phyloP scores from a whole-genome alignment of 2,113 vertebrate species.

The Aspiorhynchus laticeps region DNA sequence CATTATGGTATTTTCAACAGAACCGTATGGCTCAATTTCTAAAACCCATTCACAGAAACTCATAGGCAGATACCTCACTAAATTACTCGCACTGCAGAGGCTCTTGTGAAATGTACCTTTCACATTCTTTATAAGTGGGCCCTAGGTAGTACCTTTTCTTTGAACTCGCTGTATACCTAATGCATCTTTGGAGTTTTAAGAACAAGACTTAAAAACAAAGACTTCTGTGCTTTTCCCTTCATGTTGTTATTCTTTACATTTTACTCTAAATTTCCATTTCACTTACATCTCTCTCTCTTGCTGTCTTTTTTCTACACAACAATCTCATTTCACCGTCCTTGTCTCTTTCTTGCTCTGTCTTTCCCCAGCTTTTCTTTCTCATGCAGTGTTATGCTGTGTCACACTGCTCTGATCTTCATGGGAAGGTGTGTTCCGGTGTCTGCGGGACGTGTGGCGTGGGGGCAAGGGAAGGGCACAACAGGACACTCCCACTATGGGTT shows the following conservation, averaged over 20 bases:
- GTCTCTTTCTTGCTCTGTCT: constrained; percentile 33
- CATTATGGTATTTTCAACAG: constrained; percentile 37
- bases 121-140: constrained; percentile 48
- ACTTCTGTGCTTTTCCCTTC: constrained; percentile 12
- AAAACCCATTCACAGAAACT: neutral
- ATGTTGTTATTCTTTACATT: constrained; percentile 14
- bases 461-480: constrained; percentile 81
- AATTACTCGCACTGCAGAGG: neutral
- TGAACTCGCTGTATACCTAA: neutral
- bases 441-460: constrained; percentile 65
- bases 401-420: constrained; percentile 68
- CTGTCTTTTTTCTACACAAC: constrained; percentile 11
- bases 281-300: neutral
- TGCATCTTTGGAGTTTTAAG: constrained; percentile 26
- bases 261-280: neutral
- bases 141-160: constrained; percentile 29
- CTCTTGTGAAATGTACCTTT: constrained; percentile 30
- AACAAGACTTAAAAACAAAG: neutral
- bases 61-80: neutral
- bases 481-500: constrained; percentile 82
- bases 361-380: constrained; percentile 39
- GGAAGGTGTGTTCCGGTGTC: constrained; percentile 72
- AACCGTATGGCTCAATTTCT: constrained; percentile 55
- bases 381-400: constrained; percentile 58
- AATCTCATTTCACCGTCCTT: constrained; percentile 19